A percentile compares a stretch with the other conserved stretches of the same genome.
These are phyloP conservation scores for Callionymus lyra DNA, from an alignment of 2,113 vertebrate species.

Conservation along the genomic window DNA sequence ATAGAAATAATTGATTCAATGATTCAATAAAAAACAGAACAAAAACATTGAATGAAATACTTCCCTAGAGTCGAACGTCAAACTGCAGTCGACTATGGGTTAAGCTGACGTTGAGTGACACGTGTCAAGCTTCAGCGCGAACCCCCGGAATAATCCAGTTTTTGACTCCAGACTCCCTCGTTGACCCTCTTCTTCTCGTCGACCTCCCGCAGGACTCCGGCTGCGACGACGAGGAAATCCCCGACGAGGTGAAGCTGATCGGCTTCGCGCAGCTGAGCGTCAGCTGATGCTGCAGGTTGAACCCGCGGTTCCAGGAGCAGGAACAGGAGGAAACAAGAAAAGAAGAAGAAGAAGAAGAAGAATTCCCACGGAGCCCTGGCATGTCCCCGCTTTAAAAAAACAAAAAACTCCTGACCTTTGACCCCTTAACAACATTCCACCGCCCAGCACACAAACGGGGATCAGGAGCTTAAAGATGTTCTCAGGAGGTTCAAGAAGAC, in stretches of 20 bases:
- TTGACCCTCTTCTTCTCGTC: constrained; percentile 4
- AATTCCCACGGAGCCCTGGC: constrained; percentile 26
- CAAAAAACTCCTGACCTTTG: constrained; percentile 14
- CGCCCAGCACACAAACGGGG: constrained; percentile 36
- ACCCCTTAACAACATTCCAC: constrained; percentile 49
- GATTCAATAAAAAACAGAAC: no score
- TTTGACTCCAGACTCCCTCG: neutral
- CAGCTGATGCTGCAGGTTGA: constrained; percentile 81
- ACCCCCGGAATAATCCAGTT: neutral
- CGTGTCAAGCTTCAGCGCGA: neutral
- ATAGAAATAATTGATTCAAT: no score
- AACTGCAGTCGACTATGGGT: no score
- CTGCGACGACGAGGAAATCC: constrained; percentile 88
- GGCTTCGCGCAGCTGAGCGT: constrained; percentile 96
- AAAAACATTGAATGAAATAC: no score
- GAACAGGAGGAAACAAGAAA: constrained; percentile 58
- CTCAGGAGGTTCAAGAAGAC: constrained; percentile 85
- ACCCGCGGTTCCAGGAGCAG: constrained; percentile 70
- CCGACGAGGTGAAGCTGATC: constrained; percentile 95
- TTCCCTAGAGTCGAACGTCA: no score
- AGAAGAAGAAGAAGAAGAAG: constrained; percentile 24
- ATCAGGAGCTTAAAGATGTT: constrained; percentile 68
- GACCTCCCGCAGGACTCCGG: constrained; percentile 76
- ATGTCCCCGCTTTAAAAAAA: constrained; percentile 40
- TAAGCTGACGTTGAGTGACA: constrained; percentile 3